A percentile compares a stretch with the other conserved stretches of the same genome.
These are phyloP conservation scores for mouse (Mus musculus) DNA, from an alignment of 2,113 vertebrate species.

Conservation along the genomic window DNA sequence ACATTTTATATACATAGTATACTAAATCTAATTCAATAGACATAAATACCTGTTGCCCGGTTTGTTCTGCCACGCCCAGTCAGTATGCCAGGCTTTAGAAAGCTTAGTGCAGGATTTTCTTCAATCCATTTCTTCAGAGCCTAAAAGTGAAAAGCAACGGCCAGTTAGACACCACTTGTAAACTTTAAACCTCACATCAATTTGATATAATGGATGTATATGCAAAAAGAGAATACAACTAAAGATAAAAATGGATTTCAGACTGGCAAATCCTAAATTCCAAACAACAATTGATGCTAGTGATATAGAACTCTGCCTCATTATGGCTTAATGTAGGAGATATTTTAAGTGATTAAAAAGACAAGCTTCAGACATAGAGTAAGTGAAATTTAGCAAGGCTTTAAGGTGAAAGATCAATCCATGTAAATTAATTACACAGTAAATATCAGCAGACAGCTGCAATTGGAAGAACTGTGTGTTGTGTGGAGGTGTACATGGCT, in stretches of 20 bases:
- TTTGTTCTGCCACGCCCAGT: slow-evolving; percentile 86
- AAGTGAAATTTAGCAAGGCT: background rate
- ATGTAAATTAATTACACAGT: background rate
- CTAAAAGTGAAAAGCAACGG: slow-evolving; percentile 82
- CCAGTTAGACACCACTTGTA: background rate
- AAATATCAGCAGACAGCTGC: background rate
- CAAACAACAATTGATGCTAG: background rate
- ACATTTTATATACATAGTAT: background rate
- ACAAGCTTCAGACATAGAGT: slow-evolving; percentile 21
- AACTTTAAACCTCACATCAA: background rate
- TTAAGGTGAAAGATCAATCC: background rate
- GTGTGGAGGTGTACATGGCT: background rate
- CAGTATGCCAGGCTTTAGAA: slow-evolving; percentile 86
- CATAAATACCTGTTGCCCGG: slow-evolving; percentile 78
- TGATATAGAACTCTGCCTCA: background rate
- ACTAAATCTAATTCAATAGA: background rate
- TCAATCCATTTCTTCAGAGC: slow-evolving; percentile 91
- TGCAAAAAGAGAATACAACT: background rate
- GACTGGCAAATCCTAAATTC: slow-evolving; percentile 22
- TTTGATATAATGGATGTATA: slow-evolving; percentile 26
- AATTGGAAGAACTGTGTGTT: background rate
- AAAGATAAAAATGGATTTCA: background rate
- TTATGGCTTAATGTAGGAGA: slow-evolving; percentile 4
- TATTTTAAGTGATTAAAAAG: slow-evolving; percentile 50
- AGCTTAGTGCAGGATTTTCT: slow-evolving; percentile 83